Evolutionary conservation across 1,140 invertebrate genomes (phyloP).

Genomic region (Tachypleus tridentatus): DNA sequence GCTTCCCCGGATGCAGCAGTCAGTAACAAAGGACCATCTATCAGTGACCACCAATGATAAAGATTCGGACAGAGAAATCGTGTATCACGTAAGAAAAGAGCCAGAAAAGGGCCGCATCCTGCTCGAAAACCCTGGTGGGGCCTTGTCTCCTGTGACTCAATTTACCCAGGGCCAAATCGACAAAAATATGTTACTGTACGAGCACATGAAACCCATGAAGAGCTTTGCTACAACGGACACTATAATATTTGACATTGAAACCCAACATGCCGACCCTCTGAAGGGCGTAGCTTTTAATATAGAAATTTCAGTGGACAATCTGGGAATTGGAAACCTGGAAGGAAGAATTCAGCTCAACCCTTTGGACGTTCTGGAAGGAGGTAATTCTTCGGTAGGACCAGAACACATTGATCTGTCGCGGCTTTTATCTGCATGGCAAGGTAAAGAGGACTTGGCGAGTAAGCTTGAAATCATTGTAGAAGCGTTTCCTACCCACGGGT

Average conservation of each 20-base stretch:
- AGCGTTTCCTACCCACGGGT: constrained; percentile 18
- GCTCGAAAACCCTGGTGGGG: constrained; percentile 48
- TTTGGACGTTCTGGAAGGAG: constrained; percentile 68
- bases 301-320: constrained; percentile 64
- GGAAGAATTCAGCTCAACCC: constrained; percentile 48
- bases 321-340: constrained; percentile 41
- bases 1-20: constrained; percentile 63
- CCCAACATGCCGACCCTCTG: constrained; percentile 37
- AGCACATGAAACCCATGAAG: constrained; percentile 68
- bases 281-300: constrained; percentile 54
- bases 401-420: constrained; percentile 56
- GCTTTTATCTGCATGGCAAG: constrained; percentile 40
- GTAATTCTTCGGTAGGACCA: constrained; percentile 45
- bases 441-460: constrained; percentile 16
- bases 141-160: constrained; percentile 25
- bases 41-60: constrained; percentile 56
- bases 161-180: constrained; percentile 82
- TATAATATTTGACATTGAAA: constrained; percentile 69
- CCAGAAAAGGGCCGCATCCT: constrained; percentile 65
- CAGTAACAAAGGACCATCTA: constrained; percentile 52
- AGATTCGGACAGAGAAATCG: constrained; percentile 46
- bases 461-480: constrained; percentile 18
- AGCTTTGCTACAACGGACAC: constrained; percentile 69
- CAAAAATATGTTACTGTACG: constrained; percentile 68
- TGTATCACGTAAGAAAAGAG: constrained; percentile 51